Base-by-base conservation (phyloP, 2,797 vertebrate genomes). In the Brotogeris chrysoptera region DNA sequence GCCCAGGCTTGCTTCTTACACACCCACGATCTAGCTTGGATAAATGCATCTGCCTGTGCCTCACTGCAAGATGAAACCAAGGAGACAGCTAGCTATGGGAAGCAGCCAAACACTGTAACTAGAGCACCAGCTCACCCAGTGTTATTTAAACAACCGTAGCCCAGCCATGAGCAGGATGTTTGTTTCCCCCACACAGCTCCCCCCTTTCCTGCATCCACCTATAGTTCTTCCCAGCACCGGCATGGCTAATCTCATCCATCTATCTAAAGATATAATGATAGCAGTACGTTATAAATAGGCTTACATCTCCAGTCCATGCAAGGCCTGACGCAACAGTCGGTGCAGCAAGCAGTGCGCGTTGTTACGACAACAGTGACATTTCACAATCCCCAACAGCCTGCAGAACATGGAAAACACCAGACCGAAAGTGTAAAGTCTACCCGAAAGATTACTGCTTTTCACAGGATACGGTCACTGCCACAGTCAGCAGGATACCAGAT, bases 31-130 rank as follows among this genome's bases (percentile, higher is more conserved):
- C 78, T 24, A 17, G 66, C 20, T 19, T 0, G 2, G 80, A 70
- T 44, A 88, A 88, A 76, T 3, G 30, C 13, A 30, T 60, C 49
- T 38, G 91, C 80, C 85, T 71, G 90, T 15, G 69, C 43, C 8
- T 30, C 21, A 68, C 78, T 95, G 92, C 87, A 87, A 72, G 91
- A 74, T 50, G 93, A 94, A 93, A 88, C 76, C 92, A 57, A 16
- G 44, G 84, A 80, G 84, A 49, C 87, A 66, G 91, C 49, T 3
- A 28, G 24, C 78, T 74, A 70, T 32, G 91, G 76, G 91, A 78
- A 90, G 86, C 59, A 38, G 93, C 95, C 95, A 61, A 90, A 34
- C 49, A 0, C 92, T 13, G 87, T 73, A 95, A 91, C 85, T 44
- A 11, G 82, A 95, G 93, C 52, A 4, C 43, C 50, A 47, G 81